Percentiles rank a stretch among this genome's conserved stretches.
Conservation (phyloP, 64 coral and sea anemone species). For the Pachyseris speciosa region DNA sequence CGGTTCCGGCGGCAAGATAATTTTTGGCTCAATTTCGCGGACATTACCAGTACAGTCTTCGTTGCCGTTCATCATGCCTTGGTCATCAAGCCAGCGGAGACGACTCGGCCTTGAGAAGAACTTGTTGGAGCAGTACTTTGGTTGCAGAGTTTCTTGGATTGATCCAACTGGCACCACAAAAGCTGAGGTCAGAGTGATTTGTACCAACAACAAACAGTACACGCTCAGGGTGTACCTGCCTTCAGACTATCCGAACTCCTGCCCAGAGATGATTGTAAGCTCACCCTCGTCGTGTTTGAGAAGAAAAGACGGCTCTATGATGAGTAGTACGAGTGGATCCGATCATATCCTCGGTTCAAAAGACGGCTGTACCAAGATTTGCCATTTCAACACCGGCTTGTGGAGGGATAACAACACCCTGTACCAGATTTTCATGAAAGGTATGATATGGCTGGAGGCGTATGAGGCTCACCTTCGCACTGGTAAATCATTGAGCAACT, state of each 20-base stretch:
- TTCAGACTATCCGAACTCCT: conserved; percentile 55
- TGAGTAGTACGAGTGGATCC: not conserved
- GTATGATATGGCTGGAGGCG: conserved; percentile 78
- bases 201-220: conserved; percentile 49
- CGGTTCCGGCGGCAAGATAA: no score
- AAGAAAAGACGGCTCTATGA: not conserved
- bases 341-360: conserved; percentile 12
- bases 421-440: conserved; percentile 82
- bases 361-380: conserved; percentile 67
- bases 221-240: conserved; percentile 66
- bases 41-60: not conserved
- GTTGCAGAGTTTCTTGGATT: conserved; percentile 73
- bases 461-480: conserved; percentile 66
- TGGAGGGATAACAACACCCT: conserved; percentile 49
- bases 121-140: conserved; percentile 68
- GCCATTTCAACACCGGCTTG: conserved; percentile 6
- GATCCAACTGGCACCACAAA: conserved; percentile 40
- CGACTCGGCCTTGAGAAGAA: conserved; percentile 73
- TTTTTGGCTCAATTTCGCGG: no score
- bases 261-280: conserved; percentile 62
- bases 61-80: conserved; percentile 26
- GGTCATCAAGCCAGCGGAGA: conserved; percentile 63
- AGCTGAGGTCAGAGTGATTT: conserved; percentile 56
- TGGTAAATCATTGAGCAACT: conserved; percentile 35
- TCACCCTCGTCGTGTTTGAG: conserved; percentile 12